Evolutionary conservation across 2,797 vertebrate species (phyloP).

Genomic region (Crax fasciolata): DNA sequence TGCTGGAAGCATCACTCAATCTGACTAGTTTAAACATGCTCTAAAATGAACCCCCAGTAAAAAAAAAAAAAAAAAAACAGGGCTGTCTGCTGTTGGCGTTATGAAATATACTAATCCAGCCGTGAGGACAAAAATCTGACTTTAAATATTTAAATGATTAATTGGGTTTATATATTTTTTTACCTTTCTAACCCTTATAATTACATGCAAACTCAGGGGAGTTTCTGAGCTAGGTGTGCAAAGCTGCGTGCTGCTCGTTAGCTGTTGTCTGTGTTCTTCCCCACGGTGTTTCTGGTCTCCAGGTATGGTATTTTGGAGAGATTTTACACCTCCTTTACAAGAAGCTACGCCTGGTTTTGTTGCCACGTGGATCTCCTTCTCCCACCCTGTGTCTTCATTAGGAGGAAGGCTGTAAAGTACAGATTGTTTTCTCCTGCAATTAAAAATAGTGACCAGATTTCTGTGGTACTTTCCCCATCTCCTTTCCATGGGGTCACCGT

Average conservation of each 20-base stretch:
- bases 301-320: background rate
- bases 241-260: slow-evolving; percentile 52
- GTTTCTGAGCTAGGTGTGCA: slow-evolving; percentile 79
- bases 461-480: accelerated
- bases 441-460: background rate
- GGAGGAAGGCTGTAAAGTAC: background rate
- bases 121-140: slow-evolving; percentile 82
- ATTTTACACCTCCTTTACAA: slow-evolving; percentile 34
- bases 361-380: slow-evolving; percentile 15
- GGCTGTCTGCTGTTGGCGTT: slow-evolving; percentile 79
- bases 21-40: slow-evolving; percentile 89
- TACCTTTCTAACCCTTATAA: slow-evolving; percentile 79
- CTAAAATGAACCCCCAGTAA: slow-evolving; percentile 83
- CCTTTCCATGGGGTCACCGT: background rate
- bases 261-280: slow-evolving; percentile 46
- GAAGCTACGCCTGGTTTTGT: background rate
- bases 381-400: slow-evolving; percentile 13
- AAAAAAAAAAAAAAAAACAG: slow-evolving; percentile 39
- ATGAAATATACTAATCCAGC: slow-evolving; percentile 82
- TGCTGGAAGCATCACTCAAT: slow-evolving; percentile 89
- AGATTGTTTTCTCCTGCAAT: background rate
- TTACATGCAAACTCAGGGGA: slow-evolving; percentile 81
- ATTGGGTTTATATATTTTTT: slow-evolving; percentile 80
- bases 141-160: slow-evolving; percentile 86
- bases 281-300: slow-evolving; percentile 54